These are phyloP conservation scores for Arctia plantaginis DNA, from an alignment of 2,888 invertebrate genomes.

Conservation along the genomic window DNA sequence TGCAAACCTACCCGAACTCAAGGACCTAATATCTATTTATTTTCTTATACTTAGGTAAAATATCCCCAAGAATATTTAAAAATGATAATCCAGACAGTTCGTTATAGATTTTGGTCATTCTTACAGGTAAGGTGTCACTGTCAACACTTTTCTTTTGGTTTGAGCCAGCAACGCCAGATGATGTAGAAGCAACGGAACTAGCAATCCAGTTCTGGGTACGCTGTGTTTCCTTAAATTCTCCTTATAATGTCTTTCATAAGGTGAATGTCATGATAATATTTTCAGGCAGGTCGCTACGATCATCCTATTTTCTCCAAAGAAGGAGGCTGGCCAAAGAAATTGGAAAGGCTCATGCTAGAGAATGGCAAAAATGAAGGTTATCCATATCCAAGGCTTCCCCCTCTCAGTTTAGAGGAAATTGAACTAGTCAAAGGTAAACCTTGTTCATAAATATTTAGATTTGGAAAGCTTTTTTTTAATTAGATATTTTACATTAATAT, in stretches of 20 bases:
- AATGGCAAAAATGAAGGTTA: conserved; percentile 56
- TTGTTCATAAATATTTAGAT: no score
- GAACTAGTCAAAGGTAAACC: conserved; percentile 55
- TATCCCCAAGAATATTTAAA: not conserved
- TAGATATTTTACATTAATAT: no score
- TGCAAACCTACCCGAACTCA: no score
- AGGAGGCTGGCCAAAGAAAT: conserved; percentile 61
- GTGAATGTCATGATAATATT: conserved; percentile 3
- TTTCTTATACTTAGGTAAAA: not conserved
- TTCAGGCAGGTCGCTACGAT: conserved; percentile 38
- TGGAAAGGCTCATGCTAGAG: conserved; percentile 53
- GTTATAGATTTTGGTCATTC: conserved; percentile 29
- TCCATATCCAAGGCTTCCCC: conserved; percentile 51
- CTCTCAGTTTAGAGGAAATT: conserved; percentile 59
- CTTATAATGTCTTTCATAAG: not conserved
- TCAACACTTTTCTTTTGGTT: conserved; percentile 55
- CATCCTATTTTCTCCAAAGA: conserved; percentile 59
- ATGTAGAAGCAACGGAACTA: conserved; percentile 45
- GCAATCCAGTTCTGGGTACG: conserved; percentile 48
- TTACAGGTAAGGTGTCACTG: conserved; percentile 57
- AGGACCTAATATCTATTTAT: not conserved
- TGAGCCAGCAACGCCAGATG: conserved; percentile 37
- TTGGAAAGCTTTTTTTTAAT: no score
- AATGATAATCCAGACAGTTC: not conserved
- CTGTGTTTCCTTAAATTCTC: not conserved